These are phyloP conservation scores for Sprattus sprattus DNA, from an alignment of 2,113 vertebrate species.

Conservation along the genomic window DNA sequence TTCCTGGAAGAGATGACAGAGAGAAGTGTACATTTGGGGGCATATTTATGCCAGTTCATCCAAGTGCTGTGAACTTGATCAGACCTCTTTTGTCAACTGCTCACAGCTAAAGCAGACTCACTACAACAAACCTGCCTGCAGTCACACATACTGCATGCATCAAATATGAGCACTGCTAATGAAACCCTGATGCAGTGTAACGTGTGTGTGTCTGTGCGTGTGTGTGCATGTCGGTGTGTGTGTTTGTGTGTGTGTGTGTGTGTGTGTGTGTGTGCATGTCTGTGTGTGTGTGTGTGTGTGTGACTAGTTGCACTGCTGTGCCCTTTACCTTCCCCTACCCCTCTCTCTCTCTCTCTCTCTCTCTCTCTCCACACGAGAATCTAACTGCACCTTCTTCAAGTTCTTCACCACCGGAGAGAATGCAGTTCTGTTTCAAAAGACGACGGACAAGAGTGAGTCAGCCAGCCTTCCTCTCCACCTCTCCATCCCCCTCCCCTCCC, in stretches of 20 bases:
- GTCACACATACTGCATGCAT: not conserved
- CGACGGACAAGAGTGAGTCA: conserved; percentile 81
- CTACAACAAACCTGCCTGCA: not conserved
- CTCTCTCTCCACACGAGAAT: conserved; percentile 64
- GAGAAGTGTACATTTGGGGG: not conserved
- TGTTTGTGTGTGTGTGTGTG: no score
- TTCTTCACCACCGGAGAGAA: conserved; percentile 87
- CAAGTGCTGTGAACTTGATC: not conserved
- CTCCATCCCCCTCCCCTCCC: not conserved
- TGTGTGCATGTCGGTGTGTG: no score
- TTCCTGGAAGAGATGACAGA: not conserved
- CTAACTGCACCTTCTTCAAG: conserved; percentile 88
- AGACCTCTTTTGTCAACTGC: not conserved
- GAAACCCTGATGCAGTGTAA: not conserved
- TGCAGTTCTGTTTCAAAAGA: conserved; percentile 78
- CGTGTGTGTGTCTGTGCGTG: not conserved
- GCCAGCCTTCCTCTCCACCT: not conserved
- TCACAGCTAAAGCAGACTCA: not conserved
- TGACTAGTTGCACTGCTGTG: not conserved
- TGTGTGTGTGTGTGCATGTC: not conserved
- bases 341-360: not conserved
- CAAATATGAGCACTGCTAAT: not conserved
- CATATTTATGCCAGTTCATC: not conserved
- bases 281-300: not conserved
- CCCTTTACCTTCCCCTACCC: not conserved